Evolutionary conservation across 2,113 vertebrate genomes (phyloP).

Genomic region (Hyperopisus bebe): DNA sequence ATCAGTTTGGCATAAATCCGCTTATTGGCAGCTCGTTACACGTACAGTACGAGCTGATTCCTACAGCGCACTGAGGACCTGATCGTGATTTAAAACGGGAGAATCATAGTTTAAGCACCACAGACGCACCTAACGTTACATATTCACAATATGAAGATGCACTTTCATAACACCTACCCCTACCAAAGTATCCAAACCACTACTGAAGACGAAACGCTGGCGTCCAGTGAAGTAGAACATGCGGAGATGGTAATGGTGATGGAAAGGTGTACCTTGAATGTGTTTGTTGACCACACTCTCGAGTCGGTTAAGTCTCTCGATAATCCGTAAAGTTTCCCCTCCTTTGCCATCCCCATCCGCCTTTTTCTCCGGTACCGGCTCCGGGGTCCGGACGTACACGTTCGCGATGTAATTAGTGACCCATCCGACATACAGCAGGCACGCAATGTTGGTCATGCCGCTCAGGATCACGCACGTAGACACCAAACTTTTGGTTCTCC

Average conservation of each 20-base stretch:
- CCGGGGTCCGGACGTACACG: conserved; percentile 86
- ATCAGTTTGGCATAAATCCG: background rate
- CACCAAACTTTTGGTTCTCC: conserved; percentile 99
- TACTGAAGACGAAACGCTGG: background rate
- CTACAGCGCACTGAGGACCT: background rate
- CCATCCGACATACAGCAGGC: conserved; percentile 95
- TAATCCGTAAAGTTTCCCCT: conserved; percentile 89
- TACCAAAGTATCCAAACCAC: background rate
- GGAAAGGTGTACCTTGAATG: conserved; percentile 77
- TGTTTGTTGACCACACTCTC: conserved; percentile 97
- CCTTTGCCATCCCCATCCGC: conserved; percentile 78
- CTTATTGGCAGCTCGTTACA: background rate
- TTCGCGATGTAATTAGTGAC: conserved; percentile 96
- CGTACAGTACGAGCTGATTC: background rate
- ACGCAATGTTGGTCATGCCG: conserved; percentile 96
- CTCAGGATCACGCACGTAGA: conserved; percentile 97
- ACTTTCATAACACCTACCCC: background rate
- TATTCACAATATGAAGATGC: background rate
- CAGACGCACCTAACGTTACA: background rate
- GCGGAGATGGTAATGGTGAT: background rate
- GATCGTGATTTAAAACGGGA: background rate
- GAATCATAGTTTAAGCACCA: background rate
- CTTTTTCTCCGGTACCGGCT: conserved; percentile 81
- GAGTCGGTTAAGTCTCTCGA: conserved; percentile 88
- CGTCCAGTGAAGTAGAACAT: background rate